Base-by-base conservation (phyloP, 2,888 invertebrate species). In the Brenthis hecate region DNA sequence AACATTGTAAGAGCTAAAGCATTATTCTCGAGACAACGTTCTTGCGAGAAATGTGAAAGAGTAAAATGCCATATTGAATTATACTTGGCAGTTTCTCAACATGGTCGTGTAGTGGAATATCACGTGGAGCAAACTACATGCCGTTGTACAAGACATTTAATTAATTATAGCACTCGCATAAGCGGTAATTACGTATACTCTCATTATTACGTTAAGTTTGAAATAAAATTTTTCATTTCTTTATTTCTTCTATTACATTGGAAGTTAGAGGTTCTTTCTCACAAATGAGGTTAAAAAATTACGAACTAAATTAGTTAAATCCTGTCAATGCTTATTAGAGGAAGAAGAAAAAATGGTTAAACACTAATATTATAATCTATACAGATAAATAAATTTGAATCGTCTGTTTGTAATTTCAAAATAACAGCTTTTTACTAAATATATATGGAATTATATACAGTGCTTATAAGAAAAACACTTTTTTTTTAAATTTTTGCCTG, bases 1-100 rank as follows among this genome's bases (percentile, higher is more conserved):
- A n/a, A 48, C 47, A 58, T 23, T 58, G 28, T 48, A 23, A 28
- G n/a, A 48, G 28, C 47, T 11, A 47, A 14, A 19, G 23, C 13
- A 16, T 3, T 36, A 36, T 62, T 19, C 19, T 16, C 19, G 6
- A 19, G 51, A 53, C 53, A 19, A 36, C 19, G 36, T 36, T 62
- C 36, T 48, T n/a, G 23, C 5, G 16, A 36, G 16, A 6, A 62
- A 16, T 36, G 28, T 32, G 4, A 61, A 51, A 61, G 51, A 36
- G 51, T 53, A 53, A 36, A 61, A 61, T 36, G 19, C 14, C 50
- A 50, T 36, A 36, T 61, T 53, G 32, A 36, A 53, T 53, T 61
- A 61, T 61, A 1, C 16, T 36, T 61, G n/a, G n/a, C 16, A 53
- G 51, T 61, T 61, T 51, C 61, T 61, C 51, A 61, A 51, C 51